A percentile compares a stretch with the other conserved stretches of the same genome.
phyloP scores from a whole-genome alignment of 2,888 invertebrate species.

The Xestia sexstrigata region DNA sequence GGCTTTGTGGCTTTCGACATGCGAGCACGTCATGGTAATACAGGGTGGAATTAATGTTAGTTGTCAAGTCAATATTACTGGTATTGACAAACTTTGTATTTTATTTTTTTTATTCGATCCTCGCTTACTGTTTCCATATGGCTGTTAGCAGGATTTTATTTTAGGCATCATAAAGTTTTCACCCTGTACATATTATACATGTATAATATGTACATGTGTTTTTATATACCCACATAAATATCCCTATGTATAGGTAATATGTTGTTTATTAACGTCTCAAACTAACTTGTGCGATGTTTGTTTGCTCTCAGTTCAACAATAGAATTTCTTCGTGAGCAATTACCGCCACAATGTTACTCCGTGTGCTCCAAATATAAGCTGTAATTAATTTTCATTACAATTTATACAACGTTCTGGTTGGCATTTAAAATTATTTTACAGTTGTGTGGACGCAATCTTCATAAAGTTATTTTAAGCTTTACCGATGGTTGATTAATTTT shows the following conservation, averaged over 20 bases:
- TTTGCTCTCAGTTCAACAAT: constrained; percentile 51
- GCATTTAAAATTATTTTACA: constrained; percentile 51
- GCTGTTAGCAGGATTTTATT: not conserved
- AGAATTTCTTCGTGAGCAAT: constrained; percentile 55
- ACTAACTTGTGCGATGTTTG: constrained; percentile 45
- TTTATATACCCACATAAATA: not conserved
- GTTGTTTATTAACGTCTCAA: constrained; percentile 34
- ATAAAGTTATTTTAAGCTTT: constrained; percentile 51
- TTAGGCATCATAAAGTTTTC: not conserved
- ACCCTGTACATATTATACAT: not conserved
- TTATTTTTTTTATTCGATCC: not conserved
- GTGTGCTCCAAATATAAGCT: constrained; percentile 55
- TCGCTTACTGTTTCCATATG: not conserved
- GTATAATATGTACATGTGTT: not conserved
- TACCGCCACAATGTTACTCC: constrained; percentile 54
- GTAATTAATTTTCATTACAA: constrained; percentile 62
- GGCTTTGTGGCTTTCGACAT: constrained; percentile 66
- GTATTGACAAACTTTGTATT: not conserved
- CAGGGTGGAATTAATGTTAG: not conserved
- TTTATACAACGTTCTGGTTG: constrained; percentile 54
- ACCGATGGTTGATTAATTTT: constrained; percentile 40
- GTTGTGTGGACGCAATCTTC: constrained; percentile 46
- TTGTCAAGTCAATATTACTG: not conserved
- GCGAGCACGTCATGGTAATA: constrained; percentile 21
- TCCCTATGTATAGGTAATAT: not conserved